These are phyloP conservation scores for Halichoerus grypus DNA, from an alignment of 2,113 vertebrate genomes.

Conservation along the genomic window DNA sequence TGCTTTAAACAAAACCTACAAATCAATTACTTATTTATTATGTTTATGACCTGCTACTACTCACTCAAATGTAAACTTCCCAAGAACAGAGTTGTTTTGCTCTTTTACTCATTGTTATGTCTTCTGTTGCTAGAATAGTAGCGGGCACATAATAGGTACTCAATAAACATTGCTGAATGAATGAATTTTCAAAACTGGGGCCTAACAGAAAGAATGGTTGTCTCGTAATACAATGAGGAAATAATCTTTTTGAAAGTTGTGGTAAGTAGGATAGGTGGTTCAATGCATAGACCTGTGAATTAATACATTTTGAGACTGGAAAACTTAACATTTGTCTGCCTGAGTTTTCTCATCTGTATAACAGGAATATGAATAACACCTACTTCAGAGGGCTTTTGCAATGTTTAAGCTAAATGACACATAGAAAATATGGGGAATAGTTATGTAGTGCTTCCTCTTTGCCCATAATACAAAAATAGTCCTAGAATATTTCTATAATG, in stretches of 20 bases:
- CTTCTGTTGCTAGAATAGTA: not conserved
- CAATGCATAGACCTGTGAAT: not conserved
- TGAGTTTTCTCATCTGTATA: not conserved
- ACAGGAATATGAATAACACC: not conserved
- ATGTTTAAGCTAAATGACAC: not conserved
- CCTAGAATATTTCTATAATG: not conserved
- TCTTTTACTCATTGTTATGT: not conserved
- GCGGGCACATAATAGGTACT: not conserved
- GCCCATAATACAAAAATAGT: not conserved
- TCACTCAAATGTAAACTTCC: not conserved
- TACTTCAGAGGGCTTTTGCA: not conserved
- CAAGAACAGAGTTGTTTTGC: not conserved
- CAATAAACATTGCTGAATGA: not conserved
- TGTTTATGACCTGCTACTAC: not conserved
- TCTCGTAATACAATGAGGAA: not conserved
- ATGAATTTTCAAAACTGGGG: not conserved
- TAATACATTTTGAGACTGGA: not conserved
- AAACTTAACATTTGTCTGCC: not conserved
- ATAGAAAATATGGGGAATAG: not conserved
- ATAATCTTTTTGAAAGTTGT: not conserved
- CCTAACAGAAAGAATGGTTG: not conserved
- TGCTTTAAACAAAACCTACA: not conserved
- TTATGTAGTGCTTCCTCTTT: not conserved
- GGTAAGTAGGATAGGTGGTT: not conserved
- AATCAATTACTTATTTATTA: not conserved